A percentile compares a stretch with the other conserved stretches of the same genome.
Conservation (phyloP, 2,888 invertebrate genomes). For the Xestoiulus laeticollis region DNA sequence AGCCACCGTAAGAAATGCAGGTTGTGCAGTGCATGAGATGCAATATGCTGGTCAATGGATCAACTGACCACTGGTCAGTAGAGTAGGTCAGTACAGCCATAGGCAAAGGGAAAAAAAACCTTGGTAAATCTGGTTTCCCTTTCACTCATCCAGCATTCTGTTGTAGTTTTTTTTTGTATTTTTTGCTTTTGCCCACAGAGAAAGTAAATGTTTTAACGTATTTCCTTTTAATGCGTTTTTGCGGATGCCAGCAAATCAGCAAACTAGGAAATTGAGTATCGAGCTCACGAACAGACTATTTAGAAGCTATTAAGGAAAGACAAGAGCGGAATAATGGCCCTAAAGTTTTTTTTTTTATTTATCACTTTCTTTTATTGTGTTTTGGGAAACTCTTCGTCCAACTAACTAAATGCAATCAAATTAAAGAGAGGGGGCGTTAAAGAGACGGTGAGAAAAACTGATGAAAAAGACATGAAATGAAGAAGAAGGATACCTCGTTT, state of each 20-base stretch:
- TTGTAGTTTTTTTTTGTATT: conserved; percentile 16
- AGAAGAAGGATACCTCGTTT: neutral
- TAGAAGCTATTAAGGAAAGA: conserved; percentile 52
- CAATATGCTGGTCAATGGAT: conserved; percentile 42
- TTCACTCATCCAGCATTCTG: conserved; percentile 45
- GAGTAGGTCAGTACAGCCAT: conserved; percentile 50
- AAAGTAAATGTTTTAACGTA: conserved; percentile 48
- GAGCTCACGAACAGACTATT: conserved; percentile 47
- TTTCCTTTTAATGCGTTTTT: conserved; percentile 43
- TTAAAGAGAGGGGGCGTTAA: neutral
- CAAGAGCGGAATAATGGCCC: conserved; percentile 51
- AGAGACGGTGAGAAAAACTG: conserved; percentile 27
- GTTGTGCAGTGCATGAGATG: neutral
- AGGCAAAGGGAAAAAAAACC: conserved; percentile 10
- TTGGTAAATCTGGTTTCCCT: conserved; percentile 3
- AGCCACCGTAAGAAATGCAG: neutral
- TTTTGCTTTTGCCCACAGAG: neutral
- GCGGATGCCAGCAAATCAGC: conserved; percentile 47
- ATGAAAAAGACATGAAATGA: conserved; percentile 23
- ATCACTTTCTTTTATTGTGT: conserved; percentile 28
- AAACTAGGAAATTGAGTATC: conserved; percentile 52
- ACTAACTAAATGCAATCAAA: conserved; percentile 37
- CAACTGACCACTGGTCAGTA: conserved; percentile 50
- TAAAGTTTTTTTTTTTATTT: conserved; percentile 45
- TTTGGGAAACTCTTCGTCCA: conserved; percentile 24